Percentiles rank a stretch among this genome's conserved stretches.
Evolutionary conservation across 2,113 vertebrate species (phyloP).

Genomic region (Plestiodon gilberti): DNA sequence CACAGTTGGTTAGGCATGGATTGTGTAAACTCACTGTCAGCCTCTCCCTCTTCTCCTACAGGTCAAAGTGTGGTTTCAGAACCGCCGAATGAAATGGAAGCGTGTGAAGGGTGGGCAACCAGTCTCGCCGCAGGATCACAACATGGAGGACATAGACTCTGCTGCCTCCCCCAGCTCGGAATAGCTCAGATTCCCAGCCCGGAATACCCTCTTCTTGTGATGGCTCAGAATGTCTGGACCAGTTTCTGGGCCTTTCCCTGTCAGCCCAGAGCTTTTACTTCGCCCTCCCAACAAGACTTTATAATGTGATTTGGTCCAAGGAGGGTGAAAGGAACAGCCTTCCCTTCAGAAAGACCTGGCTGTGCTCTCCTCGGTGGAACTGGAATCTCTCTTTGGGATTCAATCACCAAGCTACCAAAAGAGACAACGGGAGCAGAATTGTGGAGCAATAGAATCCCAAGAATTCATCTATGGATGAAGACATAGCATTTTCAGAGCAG

Average conservation of each 20-base stretch:
- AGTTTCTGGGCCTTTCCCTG: background rate
- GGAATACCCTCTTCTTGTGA: background rate
- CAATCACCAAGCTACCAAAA: background rate
- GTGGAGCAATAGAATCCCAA: background rate
- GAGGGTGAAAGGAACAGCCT: accelerated
- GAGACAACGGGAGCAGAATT: background rate
- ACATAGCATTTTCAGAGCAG: background rate
- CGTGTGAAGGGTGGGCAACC: constrained; percentile 93
- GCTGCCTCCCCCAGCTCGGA: constrained; percentile 91
- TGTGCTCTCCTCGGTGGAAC: constrained; percentile 5
- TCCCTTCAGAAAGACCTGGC: background rate
- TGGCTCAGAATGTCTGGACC: background rate
- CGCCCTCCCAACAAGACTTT: background rate
- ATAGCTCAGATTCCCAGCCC: too few relatives aligned
- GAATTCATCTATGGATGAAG: background rate
- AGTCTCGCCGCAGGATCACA: constrained; percentile 83
- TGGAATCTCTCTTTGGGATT: background rate
- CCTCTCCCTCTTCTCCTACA: constrained; percentile 58
- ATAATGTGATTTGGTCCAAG: background rate
- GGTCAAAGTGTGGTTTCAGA: constrained; percentile 99
- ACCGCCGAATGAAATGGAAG: constrained; percentile 99
- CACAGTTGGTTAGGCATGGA: too few relatives aligned
- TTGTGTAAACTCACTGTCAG: background rate
- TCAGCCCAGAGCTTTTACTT: background rate
- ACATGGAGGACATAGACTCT: constrained; percentile 90